A percentile compares a stretch with the other conserved stretches of the same genome.
Conservation (phyloP, 2,888 invertebrate genomes). For the Heteromyza rotundicornis region DNA sequence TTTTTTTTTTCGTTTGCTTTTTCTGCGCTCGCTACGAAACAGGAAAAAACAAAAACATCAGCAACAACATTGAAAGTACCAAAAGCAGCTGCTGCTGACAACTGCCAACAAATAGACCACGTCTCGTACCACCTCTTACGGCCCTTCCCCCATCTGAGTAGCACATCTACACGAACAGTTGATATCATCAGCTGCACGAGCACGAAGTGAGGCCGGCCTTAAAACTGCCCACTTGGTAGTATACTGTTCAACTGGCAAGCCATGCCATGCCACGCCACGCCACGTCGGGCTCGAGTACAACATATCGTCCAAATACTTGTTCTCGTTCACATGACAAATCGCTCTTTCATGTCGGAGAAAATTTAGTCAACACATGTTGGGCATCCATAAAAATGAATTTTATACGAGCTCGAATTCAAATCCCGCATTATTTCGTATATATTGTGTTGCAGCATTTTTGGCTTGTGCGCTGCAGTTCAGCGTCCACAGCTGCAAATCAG, state of each 20-base stretch:
- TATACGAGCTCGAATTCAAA: constrained; percentile 10
- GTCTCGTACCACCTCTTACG: too few relatives aligned
- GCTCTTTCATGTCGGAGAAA: constrained; percentile 20
- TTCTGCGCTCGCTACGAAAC: background rate
- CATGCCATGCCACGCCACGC: background rate
- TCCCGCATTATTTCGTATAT: constrained; percentile 14
- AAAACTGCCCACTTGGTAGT: constrained; percentile 12
- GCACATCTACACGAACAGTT: too few relatives aligned
- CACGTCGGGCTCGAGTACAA: too few relatives aligned
- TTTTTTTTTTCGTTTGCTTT: background rate
- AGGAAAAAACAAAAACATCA: background rate
- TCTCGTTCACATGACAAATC: constrained; percentile 25
- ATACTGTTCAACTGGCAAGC: background rate
- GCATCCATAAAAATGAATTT: constrained; percentile 18
- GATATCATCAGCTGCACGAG: too few relatives aligned
- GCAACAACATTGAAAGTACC: background rate
- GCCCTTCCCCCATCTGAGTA: too few relatives aligned
- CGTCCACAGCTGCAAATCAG: constrained; percentile 14
- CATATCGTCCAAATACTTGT: background rate
- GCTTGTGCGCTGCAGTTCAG: background rate
- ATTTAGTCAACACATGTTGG: constrained; percentile 21
- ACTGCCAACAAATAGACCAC: constrained; percentile 9
- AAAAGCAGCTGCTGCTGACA: constrained; percentile 9
- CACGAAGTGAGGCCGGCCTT: too few relatives aligned
- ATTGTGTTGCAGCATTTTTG: background rate